phyloP scores from a whole-genome alignment of 2,113 vertebrate genomes.

The Turnix velox region DNA sequence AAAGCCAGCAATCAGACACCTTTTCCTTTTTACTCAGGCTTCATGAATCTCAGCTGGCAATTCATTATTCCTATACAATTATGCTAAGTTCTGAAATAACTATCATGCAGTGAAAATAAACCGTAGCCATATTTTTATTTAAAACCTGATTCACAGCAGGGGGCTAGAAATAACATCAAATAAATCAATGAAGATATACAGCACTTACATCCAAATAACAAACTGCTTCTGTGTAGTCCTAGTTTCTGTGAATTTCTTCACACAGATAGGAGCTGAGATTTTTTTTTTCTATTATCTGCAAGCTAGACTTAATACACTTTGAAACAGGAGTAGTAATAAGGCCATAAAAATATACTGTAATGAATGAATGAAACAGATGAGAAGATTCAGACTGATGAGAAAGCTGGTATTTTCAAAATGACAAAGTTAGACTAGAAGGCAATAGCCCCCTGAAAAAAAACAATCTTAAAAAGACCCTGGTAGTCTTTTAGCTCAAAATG shows the following conservation, averaged over 20 bases:
- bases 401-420: not conserved
- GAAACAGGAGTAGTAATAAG: conserved; percentile 13
- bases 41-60: not conserved
- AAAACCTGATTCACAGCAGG: not conserved
- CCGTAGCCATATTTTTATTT: not conserved
- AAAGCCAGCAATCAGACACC: not conserved
- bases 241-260: not conserved
- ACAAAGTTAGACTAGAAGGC: not conserved
- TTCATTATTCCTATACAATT: not conserved
- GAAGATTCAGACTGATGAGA: not conserved
- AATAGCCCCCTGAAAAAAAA: not conserved
- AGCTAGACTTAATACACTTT: not conserved
- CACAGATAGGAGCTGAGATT: not conserved
- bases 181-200: not conserved
- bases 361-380: not conserved
- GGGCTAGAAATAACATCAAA: not conserved
- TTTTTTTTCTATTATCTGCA: not conserved
- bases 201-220: not conserved
- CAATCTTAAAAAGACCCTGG: not conserved
- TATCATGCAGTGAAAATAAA: not conserved
- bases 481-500: not conserved
- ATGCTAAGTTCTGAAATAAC: not conserved
- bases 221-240: not conserved
- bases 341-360: not conserved
- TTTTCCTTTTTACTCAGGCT: not conserved